Evolutionary conservation across 2,113 vertebrate genomes (phyloP).

Genomic region (Saccopteryx bilineata): DNA sequence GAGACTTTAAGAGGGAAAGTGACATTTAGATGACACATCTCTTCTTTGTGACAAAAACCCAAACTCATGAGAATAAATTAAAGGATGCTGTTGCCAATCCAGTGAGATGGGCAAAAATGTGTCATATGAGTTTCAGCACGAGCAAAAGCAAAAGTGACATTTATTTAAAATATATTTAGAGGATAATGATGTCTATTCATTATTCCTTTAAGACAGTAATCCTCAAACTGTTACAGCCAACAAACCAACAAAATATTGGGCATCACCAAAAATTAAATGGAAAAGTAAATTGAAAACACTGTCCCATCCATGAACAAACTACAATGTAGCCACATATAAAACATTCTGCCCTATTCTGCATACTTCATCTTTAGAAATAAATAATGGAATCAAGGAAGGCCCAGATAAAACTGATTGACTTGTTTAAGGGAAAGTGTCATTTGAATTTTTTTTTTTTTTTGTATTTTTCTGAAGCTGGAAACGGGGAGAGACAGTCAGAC

Average conservation of each 20-base stretch:
- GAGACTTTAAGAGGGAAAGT: not conserved
- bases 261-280: not conserved
- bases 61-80: not conserved
- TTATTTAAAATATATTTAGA: slow-evolving; percentile 12
- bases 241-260: not conserved
- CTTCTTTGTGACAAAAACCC: slow-evolving; percentile 4
- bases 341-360: not conserved
- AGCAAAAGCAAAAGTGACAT: not conserved
- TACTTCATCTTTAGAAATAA: slow-evolving; percentile 4
- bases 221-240: not conserved
- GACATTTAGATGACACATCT: not conserved
- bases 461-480: no score
- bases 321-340: not conserved
- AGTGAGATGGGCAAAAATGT: not conserved
- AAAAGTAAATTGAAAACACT: not conserved
- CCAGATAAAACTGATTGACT: not conserved
- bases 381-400: not conserved
- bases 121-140: not conserved
- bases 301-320: not conserved
- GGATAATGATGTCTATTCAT: not conserved
- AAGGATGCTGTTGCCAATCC: not conserved
- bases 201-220: not conserved
- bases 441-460: not conserved
- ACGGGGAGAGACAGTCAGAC: no score
- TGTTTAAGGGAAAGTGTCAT: not conserved